These are phyloP conservation scores for Parapristionchus giblindavisi DNA, from an alignment of 2,888 invertebrate species.

Conservation along the genomic window DNA sequence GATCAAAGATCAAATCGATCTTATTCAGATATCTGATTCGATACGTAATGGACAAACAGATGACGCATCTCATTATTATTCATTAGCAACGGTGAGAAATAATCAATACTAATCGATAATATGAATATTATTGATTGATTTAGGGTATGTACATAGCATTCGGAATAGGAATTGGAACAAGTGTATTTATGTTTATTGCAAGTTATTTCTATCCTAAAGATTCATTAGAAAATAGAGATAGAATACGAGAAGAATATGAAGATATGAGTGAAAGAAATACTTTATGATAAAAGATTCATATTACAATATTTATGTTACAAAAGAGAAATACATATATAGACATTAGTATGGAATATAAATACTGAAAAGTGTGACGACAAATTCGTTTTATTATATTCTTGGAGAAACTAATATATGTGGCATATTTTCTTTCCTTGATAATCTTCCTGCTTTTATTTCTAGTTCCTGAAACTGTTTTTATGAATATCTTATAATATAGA, in stretches of 20 bases:
- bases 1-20: neutral
- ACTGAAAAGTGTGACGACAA: too few relatives aligned
- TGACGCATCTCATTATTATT: neutral
- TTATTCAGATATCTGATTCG: neutral
- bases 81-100: neutral
- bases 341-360: too few relatives aligned
- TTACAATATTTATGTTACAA: neutral
- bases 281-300: neutral
- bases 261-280: neutral
- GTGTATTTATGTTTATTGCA: neutral
- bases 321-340: neutral
- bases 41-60: neutral
- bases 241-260: conserved; percentile 5
- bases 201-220: neutral
- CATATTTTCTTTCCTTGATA: too few relatives aligned
- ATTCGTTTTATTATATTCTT: too few relatives aligned
- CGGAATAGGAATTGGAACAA: neutral
- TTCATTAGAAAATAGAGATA: neutral
- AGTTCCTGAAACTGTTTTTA: too few relatives aligned
- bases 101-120: neutral
- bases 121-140: neutral
- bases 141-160: neutral
- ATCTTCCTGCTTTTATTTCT: too few relatives aligned
- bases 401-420: too few relatives aligned
- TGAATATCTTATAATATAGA: too few relatives aligned